These are phyloP conservation scores for Abramis brama DNA, from an alignment of 2,113 vertebrate genomes.

Conservation along the genomic window DNA sequence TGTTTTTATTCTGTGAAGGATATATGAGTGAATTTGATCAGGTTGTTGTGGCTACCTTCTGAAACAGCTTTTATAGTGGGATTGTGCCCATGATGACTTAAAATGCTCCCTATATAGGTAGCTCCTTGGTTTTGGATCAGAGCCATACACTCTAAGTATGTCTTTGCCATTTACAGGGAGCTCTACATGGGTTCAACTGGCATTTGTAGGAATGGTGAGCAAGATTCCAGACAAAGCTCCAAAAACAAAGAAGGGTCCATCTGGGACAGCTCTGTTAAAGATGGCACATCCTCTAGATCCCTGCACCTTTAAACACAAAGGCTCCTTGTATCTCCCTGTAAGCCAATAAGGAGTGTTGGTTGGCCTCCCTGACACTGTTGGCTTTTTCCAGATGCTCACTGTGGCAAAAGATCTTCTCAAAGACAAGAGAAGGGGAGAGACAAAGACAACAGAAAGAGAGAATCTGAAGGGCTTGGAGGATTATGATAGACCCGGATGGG, in stretches of 20 bases:
- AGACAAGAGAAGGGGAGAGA: constrained; percentile 31
- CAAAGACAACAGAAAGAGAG: constrained; percentile 33
- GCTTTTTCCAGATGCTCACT: constrained; percentile 69
- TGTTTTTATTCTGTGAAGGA: neutral
- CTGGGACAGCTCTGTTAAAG: constrained; percentile 49
- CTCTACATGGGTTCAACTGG: constrained; percentile 20
- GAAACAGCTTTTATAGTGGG: neutral
- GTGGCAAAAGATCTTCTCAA: constrained; percentile 59
- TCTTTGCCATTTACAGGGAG: constrained; percentile 35
- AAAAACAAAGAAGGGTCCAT: constrained; percentile 56
- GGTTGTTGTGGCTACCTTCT: neutral
- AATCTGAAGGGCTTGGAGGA: constrained; percentile 15
- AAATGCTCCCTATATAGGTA: neutral
- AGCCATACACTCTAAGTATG: constrained; percentile 4
- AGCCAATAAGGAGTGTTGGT: constrained; percentile 69
- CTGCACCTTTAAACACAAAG: constrained; percentile 68
- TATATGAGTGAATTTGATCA: neutral
- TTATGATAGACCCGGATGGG: constrained; percentile 36
- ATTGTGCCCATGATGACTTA: too few species aligned
- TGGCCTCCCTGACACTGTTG: constrained; percentile 59
- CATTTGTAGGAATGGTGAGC: constrained; percentile 12
- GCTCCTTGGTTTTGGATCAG: neutral
- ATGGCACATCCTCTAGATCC: constrained; percentile 55
- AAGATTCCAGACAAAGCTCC: constrained; percentile 28
- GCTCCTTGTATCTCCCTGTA: constrained; percentile 69